Base-by-base conservation (phyloP, 2,113 vertebrate species). In the Turnix velox region DNA sequence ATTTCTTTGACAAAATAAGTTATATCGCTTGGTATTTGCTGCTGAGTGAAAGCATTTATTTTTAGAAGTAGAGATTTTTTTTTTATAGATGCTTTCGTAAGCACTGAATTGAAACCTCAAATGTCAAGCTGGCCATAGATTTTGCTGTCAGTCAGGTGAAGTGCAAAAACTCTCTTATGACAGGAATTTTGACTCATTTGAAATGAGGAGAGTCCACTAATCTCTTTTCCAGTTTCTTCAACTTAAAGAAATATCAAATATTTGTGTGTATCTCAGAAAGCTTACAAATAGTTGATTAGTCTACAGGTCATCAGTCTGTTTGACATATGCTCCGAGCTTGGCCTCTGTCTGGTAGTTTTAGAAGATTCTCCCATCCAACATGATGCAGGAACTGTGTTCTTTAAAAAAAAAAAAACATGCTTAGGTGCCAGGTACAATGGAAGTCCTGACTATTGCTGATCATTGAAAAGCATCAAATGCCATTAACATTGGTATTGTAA, bases 41-140 rank as follows among this genome's bases (percentile, higher is more conserved):
- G 37, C 51, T 61, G 75, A 86, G 75, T 17, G 9, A 54, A 77
- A 69, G 35, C 31, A 54, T 73, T 67, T 86, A 43, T 65, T 92
- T 95, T 89, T 79, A 63, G 78, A 91, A 42, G 20, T 90, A 17
- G 23, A 48, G 12, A 23, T 22, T 49, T 85, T 22, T 49, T 85
- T 90, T 95, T 91, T 88, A 57, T 68, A 87, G 75, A 51, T 89
- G 45, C 40, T 91, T 94, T 94, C 73, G 2, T 37, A 92, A 91
- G 65, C 27, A 11, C 74, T 90, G 78, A 93, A 96, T 96, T 95
- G 93, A 96, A 95, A 95, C 66, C 84, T 96, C 94, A 96, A 87
- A 94, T 95, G 94, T 96, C 95, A 95, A 63, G 65, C 63, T 91
- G 18, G 0, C 59, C 85, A 92, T 95, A 83, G 93, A 94, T 95